Evolutionary conservation across 2,888 invertebrate genomes (phyloP).

Genomic region (Apodemia duryi): DNA sequence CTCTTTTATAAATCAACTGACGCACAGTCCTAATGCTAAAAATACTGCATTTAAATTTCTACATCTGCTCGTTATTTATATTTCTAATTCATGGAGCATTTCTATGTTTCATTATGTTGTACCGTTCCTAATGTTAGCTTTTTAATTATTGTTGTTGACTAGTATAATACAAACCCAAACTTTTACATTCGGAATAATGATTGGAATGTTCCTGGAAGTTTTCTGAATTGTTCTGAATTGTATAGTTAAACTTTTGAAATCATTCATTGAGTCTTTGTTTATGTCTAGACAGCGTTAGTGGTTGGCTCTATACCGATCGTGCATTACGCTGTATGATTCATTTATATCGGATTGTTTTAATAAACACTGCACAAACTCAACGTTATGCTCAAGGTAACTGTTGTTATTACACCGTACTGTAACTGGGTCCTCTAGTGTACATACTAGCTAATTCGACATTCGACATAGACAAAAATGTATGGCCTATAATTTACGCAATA

Average conservation of each 20-base stretch:
- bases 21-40: slow-evolving; percentile 45
- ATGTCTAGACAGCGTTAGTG: slow-evolving; percentile 5
- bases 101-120: slow-evolving; percentile 18
- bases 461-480: no score
- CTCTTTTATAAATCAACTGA: slow-evolving; percentile 59
- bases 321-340: slow-evolving; percentile 3
- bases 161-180: no score
- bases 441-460: no score
- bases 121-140: not conserved
- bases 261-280: slow-evolving; percentile 5
- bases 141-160: not conserved
- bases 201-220: not conserved
- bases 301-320: slow-evolving; percentile 1
- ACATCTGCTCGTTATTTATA: slow-evolving; percentile 34
- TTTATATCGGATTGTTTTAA: not conserved
- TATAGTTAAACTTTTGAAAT: not conserved
- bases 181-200: not conserved
- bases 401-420: slow-evolving; percentile 8
- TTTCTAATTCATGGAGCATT: slow-evolving; percentile 34
- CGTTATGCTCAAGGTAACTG: slow-evolving; percentile 15
- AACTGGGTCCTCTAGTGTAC: not conserved
- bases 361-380: slow-evolving; percentile 10
- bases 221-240: not conserved
- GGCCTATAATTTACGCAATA: no score
- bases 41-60: slow-evolving; percentile 39